Conservation (phyloP, 1,140 invertebrate genomes). For the Eufriesea mexicana region DNA sequence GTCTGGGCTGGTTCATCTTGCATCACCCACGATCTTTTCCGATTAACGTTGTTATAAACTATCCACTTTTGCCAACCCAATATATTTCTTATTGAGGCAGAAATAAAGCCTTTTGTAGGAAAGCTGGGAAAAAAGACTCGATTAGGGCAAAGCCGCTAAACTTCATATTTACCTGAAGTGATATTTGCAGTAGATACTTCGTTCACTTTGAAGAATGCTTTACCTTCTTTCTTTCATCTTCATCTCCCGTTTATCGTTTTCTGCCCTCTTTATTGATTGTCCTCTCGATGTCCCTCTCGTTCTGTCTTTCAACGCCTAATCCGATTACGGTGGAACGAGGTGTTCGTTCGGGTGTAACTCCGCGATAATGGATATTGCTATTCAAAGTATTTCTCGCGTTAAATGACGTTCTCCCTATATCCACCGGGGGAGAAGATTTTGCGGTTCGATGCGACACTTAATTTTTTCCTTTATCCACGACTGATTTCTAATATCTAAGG, state of each 20-base stretch:
- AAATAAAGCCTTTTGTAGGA: too few species aligned
- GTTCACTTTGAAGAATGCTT: constrained; percentile 32
- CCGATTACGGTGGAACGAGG: constrained; percentile 67
- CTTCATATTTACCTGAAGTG: too few species aligned
- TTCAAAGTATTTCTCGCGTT: constrained; percentile 66
- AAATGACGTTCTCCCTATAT: constrained; percentile 55
- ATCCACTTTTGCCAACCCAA: too few species aligned
- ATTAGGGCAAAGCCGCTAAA: too few species aligned
- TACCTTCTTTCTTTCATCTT: constrained; percentile 48
- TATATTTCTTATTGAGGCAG: too few species aligned
- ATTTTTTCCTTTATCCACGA: constrained; percentile 25
- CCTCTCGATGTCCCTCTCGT: background rate
- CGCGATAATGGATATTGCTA: constrained; percentile 70
- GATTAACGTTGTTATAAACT: too few species aligned
- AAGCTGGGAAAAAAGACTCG: too few species aligned
- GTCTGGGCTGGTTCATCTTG: too few species aligned
- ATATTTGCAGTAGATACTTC: constrained; percentile 36
- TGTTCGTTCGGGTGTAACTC: constrained; percentile 70
- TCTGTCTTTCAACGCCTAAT: constrained; percentile 60
- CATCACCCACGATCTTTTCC: too few species aligned
- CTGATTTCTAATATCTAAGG: constrained; percentile 5
- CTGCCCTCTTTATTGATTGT: background rate
- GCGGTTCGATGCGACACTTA: constrained; percentile 45
- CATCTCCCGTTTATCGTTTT: background rate
- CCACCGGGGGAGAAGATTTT: constrained; percentile 24